Conservation (phyloP, 2,113 vertebrate species). For the Colinus virginianus region DNA sequence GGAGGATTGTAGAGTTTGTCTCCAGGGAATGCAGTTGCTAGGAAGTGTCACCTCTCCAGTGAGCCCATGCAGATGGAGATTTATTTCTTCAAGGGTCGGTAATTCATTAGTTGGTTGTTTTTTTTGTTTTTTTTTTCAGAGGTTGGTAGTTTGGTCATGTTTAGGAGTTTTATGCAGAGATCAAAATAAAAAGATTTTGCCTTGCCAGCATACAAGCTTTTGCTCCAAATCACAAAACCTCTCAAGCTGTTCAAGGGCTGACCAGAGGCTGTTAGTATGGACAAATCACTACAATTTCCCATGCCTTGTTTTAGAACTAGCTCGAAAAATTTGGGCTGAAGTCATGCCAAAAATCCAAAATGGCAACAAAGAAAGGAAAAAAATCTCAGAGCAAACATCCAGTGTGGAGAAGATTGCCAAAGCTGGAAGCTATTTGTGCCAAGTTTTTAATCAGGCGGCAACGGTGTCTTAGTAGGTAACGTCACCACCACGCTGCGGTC, state of each 20-base stretch:
- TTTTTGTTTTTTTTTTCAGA: not conserved
- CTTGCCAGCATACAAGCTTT: not conserved
- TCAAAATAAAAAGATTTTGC: not conserved
- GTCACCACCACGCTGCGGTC: not conserved
- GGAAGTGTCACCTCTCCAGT: slow-evolving; percentile 4
- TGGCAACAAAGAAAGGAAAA: slow-evolving; percentile 32
- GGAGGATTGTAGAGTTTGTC: not conserved
- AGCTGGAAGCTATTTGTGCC: slow-evolving; percentile 16
- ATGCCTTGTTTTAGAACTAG: slow-evolving; percentile 36
- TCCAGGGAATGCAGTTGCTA: slow-evolving; percentile 26
- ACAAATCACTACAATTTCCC: slow-evolving; percentile 27
- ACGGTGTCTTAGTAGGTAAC: slow-evolving; percentile 9
- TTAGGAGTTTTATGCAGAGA: not conserved
- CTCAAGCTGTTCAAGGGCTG: not conserved
- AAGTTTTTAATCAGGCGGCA: slow-evolving; percentile 37
- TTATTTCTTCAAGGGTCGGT: not conserved
- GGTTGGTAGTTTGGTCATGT: not conserved
- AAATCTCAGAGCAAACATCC: not conserved
- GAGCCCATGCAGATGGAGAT: slow-evolving; percentile 13
- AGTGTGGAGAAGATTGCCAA: slow-evolving; percentile 23
- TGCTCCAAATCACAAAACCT: slow-evolving; percentile 22
- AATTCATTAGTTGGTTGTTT: not conserved
- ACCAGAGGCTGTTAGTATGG: slow-evolving; percentile 16
- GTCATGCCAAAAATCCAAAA: slow-evolving; percentile 38
- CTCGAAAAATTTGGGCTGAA: slow-evolving; percentile 41